Evolutionary conservation across 2,113 vertebrate species (phyloP).

Genomic region (Formicarius rufipectus): DNA sequence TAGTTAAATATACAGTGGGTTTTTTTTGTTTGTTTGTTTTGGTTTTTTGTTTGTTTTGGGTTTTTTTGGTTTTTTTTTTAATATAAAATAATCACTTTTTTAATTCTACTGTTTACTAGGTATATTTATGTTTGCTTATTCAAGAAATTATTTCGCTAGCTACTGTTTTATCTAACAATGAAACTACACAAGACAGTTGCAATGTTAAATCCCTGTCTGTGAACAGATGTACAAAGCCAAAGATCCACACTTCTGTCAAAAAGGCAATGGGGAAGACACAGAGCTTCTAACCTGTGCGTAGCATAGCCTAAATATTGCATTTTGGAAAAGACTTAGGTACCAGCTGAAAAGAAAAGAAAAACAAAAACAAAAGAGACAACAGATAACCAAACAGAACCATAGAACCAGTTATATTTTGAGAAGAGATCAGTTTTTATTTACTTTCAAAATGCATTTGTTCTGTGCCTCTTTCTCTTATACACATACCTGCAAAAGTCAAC

Average conservation of each 20-base stretch:
- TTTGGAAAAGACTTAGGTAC: too few relatives aligned
- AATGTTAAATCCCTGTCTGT: neutral
- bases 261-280: neutral
- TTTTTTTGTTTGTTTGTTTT: too few relatives aligned
- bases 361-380: too few relatives aligned
- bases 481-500: neutral
- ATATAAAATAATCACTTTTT: neutral
- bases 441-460: neutral
- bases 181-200: neutral
- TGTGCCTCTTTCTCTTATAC: neutral
- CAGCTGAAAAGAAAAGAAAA: too few relatives aligned
- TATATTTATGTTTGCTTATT: neutral
- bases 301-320: neutral
- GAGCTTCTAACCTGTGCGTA: neutral
- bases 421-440: neutral
- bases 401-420: neutral
- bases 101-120: neutral
- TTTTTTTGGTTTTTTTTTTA: accelerated
- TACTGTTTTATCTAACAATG: neutral
- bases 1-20: neutral
- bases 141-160: neutral
- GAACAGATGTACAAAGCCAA: neutral
- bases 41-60: too few relatives aligned
- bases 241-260: neutral
- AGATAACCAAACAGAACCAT: neutral